A percentile compares a stretch with the other conserved stretches of the same genome.
Conservation (phyloP, 2,113 vertebrate species). For the Vidua chalybeata region DNA sequence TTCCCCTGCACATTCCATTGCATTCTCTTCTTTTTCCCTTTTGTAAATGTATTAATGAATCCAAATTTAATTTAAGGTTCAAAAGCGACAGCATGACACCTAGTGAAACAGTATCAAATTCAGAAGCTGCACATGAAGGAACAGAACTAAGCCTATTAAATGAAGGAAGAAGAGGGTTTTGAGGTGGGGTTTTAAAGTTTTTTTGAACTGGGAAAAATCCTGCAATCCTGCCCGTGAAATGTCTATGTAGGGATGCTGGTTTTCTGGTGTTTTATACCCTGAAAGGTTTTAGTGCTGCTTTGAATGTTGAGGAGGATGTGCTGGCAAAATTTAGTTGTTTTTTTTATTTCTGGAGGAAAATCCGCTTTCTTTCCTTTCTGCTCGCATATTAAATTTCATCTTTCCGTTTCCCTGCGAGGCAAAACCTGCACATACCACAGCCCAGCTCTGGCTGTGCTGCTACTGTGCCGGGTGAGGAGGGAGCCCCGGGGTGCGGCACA, state of each 20-base stretch:
- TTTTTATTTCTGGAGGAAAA: not conserved
- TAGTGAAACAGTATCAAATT: not conserved
- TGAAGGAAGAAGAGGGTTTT: not conserved
- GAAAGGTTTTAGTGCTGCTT: not conserved
- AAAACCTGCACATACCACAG: fast-evolving
- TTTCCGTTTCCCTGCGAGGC: not conserved
- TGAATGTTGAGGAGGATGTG: not conserved
- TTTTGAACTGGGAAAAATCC: not conserved
- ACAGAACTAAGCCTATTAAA: not conserved
- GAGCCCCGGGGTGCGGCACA: fast-evolving
- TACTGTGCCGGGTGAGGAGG: fast-evolving
- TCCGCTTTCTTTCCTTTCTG: not conserved
- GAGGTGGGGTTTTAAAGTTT: not conserved
- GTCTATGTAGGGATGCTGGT: not conserved
- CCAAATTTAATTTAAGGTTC: not conserved
- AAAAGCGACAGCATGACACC: not conserved
- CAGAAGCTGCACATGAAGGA: not conserved
- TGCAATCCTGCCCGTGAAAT: not conserved
- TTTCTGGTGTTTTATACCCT: not conserved
- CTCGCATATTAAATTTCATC: not conserved
- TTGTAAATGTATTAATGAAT: not conserved
- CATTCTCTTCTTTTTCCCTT: not conserved
- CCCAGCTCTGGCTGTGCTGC: not conserved
- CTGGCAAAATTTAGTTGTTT: not conserved
- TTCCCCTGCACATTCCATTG: not conserved